Base-by-base conservation (phyloP, 2,113 vertebrate genomes). In the Urocynchramus pylzowi region DNA sequence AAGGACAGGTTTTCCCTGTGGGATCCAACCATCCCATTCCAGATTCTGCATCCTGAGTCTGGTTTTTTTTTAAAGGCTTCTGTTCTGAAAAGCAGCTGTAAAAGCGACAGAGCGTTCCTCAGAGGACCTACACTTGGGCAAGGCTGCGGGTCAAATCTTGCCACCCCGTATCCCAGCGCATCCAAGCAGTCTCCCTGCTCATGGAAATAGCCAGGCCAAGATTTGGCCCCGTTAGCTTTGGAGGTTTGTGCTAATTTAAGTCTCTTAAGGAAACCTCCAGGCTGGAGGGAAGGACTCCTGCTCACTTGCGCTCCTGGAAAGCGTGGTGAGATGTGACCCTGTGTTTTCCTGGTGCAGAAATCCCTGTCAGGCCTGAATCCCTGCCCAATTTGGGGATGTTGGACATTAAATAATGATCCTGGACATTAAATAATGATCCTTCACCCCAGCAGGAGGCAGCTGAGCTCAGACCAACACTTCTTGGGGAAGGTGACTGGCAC, bases 271-370 rank as follows among this genome's bases (percentile, higher is more conserved):
- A 82, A 81, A 50, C 52, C 65, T 87, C 47, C 35, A 39, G 47
- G 50, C 76, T 54, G n/a, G 35, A 54, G 56, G 76, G 57, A 71
- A 87, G 49, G 70, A 79, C 47, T 94, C 30, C 54, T 4, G 27
- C 42, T 79, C 37, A 10, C 57, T 24, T 8, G 16, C 0, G 0
- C 59, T 77, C 67, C 76, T 83, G 5, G 56, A 53, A 67, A 59
- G 65, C 0, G 0, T 11, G 9, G 59, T 30, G 56, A 39, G 65
- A 9, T 1, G 3, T 30, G 42, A 35, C 56, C 0, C 0, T 49
- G 9, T 47, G 6, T 71, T 87, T 83, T 52, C 61, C 78, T 33
- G 20, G 35, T 45, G 41, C 59, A 84, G 89, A 81, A 60, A 60
- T 53, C 30, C 19, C 52, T 31, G 23, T 23, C n/a, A 61, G 65